Percentiles rank a stretch among this genome's conserved stretches.
These are phyloP conservation scores for Agonopterix heracliana DNA, from an alignment of 2,888 invertebrate genomes.

Conservation along the genomic window DNA sequence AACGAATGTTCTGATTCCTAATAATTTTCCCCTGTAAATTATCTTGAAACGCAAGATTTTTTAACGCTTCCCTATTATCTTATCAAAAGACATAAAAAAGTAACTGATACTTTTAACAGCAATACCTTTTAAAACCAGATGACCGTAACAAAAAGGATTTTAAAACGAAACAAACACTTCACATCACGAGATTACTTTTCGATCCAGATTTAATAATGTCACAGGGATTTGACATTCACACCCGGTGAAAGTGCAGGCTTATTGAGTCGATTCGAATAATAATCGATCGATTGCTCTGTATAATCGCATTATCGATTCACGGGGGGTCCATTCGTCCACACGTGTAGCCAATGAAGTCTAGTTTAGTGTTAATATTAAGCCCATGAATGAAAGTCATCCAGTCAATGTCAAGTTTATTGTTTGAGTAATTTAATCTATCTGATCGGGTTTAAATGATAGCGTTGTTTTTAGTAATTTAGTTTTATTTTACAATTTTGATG, in stretches of 20 bases:
- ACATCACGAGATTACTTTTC: constrained; percentile 39
- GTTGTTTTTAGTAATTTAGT: not conserved
- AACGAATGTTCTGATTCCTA: too few relatives aligned
- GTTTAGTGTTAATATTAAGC: constrained; percentile 18
- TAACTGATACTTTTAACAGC: too few relatives aligned
- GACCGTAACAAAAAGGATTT: constrained; percentile 55
- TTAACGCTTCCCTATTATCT: too few relatives aligned
- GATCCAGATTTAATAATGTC: constrained; percentile 56
- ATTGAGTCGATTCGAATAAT: constrained; percentile 47
- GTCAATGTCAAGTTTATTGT: constrained; percentile 19
- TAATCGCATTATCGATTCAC: constrained; percentile 59
- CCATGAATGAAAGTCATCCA: constrained; percentile 12
- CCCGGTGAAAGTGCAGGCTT: constrained; percentile 64
- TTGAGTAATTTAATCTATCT: constrained; percentile 19
- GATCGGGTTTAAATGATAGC: constrained; percentile 17
- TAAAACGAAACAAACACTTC: constrained; percentile 38
- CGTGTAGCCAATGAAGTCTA: constrained; percentile 20
- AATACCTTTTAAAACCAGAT: constrained; percentile 27
- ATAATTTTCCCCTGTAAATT: too few relatives aligned
- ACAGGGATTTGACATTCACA: constrained; percentile 60
- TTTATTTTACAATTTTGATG: too few relatives aligned
- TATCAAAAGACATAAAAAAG: too few relatives aligned
- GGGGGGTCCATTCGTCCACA: constrained; percentile 46
- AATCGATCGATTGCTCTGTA: constrained; percentile 51
- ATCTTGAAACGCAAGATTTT: too few relatives aligned